These are phyloP conservation scores for Drosophila maculinotata DNA, from an alignment of 2,888 invertebrate genomes.

Conservation along the genomic window DNA sequence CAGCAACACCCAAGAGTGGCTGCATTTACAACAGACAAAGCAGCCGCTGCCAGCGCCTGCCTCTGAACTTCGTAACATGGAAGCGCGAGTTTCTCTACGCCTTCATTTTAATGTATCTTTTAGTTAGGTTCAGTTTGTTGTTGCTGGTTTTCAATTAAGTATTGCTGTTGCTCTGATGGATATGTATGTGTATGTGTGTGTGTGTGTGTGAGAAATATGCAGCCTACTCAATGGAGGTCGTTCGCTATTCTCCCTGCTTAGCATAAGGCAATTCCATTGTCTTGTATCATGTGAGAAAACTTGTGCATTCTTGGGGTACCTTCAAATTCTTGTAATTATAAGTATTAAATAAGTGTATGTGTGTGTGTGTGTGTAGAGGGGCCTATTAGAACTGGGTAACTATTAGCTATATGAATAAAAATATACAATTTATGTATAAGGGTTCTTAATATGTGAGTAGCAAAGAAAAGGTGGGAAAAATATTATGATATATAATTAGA, in stretches of 20 bases:
- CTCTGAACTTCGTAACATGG: slow-evolving; percentile 54
- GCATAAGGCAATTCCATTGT: slow-evolving; percentile 72
- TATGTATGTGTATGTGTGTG: slow-evolving; percentile 24
- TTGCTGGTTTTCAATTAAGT: slow-evolving; percentile 72
- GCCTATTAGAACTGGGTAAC: slow-evolving; percentile 33
- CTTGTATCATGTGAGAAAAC: slow-evolving; percentile 58
- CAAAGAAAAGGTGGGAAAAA: slow-evolving; percentile 8
- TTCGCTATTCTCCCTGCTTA: slow-evolving; percentile 50
- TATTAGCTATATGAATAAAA: slow-evolving; percentile 16
- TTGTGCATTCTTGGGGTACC: slow-evolving; percentile 23
- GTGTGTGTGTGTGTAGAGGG: not conserved
- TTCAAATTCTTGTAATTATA: slow-evolving; percentile 45
- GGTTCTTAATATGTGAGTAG: slow-evolving; percentile 15
- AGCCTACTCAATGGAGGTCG: slow-evolving; percentile 73
- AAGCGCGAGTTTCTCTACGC: slow-evolving; percentile 76
- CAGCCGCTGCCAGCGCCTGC: slow-evolving; percentile 23
- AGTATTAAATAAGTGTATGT: slow-evolving; percentile 18
- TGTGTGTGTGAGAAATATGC: slow-evolving; percentile 69
- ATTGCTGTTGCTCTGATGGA: slow-evolving; percentile 24
- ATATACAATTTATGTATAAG: slow-evolving; percentile 8
- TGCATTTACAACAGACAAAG: slow-evolving; percentile 59
- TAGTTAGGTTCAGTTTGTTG: slow-evolving; percentile 44
- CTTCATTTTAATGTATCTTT: slow-evolving; percentile 76
- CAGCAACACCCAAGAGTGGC: slow-evolving; percentile 13
- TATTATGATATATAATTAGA: not conserved